A percentile compares a stretch with the other conserved stretches of the same genome.
These are phyloP conservation scores for Mystacornis crossleyi DNA, from an alignment of 2,113 vertebrate genomes.

Conservation along the genomic window DNA sequence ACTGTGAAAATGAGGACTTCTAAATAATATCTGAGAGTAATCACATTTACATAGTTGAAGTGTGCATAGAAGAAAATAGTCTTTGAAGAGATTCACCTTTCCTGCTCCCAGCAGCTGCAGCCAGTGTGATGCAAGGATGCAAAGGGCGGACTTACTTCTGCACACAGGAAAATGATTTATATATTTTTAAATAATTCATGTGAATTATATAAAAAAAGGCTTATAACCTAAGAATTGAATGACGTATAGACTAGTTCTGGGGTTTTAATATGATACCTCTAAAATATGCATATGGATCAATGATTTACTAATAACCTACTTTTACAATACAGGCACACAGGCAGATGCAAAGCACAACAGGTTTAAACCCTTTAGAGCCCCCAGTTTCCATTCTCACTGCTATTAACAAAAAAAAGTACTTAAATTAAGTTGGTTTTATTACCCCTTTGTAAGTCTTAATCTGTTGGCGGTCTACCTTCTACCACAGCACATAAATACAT, in stretches of 20 bases:
- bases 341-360: not conserved
- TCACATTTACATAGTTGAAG: not conserved
- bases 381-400: not conserved
- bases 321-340: not conserved
- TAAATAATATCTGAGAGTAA: not conserved
- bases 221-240: not conserved
- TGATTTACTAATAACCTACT: not conserved
- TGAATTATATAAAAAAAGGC: not conserved
- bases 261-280: not conserved
- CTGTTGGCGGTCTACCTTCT: not conserved
- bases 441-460: not conserved
- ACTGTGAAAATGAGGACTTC: not conserved
- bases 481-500: not conserved
- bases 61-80: not conserved
- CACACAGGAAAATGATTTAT: not conserved
- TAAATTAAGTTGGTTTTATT: not conserved
- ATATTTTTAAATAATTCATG: not conserved
- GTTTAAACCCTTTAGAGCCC: not conserved
- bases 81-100: not conserved
- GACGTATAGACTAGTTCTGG: not conserved
- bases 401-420: not conserved
- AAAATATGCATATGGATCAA: not conserved
- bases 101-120: not conserved
- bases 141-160: not conserved
- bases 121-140: not conserved